Evolutionary conservation across 1,140 invertebrate species (phyloP).

Genomic region (Microplitis demolitor): DNA sequence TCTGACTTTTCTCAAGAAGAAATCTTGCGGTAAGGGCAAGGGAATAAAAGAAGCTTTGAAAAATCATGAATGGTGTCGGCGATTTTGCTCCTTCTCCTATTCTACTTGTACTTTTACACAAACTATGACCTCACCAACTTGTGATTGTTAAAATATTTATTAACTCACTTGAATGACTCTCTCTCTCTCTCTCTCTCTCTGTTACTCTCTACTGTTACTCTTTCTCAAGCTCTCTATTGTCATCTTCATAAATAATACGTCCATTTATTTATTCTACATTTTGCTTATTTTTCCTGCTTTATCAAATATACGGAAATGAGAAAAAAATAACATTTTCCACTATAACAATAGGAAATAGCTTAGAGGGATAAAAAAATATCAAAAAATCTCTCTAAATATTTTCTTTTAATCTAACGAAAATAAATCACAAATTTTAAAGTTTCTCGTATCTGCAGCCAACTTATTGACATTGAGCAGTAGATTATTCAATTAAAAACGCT

Average conservation of each 20-base stretch:
- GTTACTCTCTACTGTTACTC: background rate
- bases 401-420: background rate
- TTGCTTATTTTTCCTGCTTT: background rate
- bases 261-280: background rate
- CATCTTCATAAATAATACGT: conserved; percentile 2
- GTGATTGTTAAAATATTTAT: conserved; percentile 11
- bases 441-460: too few relatives aligned
- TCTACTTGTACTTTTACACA: background rate
- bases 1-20: background rate
- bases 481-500: too few relatives aligned
- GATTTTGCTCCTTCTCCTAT: background rate
- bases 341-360: background rate
- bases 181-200: background rate
- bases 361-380: background rate
- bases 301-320: background rate
- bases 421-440: too few relatives aligned
- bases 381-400: background rate
- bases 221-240: background rate
- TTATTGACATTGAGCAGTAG: too few relatives aligned
- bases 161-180: background rate
- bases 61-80: conserved; percentile 26
- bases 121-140: background rate
- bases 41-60: conserved; percentile 19
- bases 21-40: background rate
- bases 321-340: background rate